Evolutionary conservation across 2,113 vertebrate species (phyloP), one percentile per base, ranked within the genome.

Genomic region (Microcebus ravelobensis): DNA sequence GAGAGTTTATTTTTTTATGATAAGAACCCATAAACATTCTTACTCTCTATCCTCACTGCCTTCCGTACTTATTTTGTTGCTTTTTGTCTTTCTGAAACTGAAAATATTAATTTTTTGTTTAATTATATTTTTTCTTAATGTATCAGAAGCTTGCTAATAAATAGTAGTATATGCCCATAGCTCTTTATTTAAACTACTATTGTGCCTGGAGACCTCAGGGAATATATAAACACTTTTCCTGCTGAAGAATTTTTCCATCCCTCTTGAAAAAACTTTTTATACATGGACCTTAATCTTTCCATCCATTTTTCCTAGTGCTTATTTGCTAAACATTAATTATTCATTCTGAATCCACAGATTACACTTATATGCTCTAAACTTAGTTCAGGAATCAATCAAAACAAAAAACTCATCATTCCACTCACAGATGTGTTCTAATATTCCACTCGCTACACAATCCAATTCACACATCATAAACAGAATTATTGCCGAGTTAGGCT

Each of bases 281-380:
- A n/a, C 8, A 36, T 25, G 11, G 25, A 63, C 11, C n/a, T 85
- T 59, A 84, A 70, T 10, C 34, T 67, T 85, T 87, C 7, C 8
- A 57, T 31, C 11, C 6, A 91, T 89, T 74, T 84, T 74, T 83
- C 20, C 68, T 90, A 48, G 8, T 21, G 11, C 4, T 83, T 68
- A 92, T 83, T 90, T 63, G 27, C 2, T 70, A 95, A 95, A 57
- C 14, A 81, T 83, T 82, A 89, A 42, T 92, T 68, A 87, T 87
- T 90, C 31, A 92, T 42, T 31, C 39, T 63, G 48, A 92, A 87
- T 80, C 52, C n/a, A 71, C 8, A 83, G 63, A 67, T 31, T 45
- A 23, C 15, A 82, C 39, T 52, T 70, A 50, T 2, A 7, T 50
- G 29, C 21, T 74, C 48, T 90, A 55, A 80, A 87, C 4, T 68